These are phyloP conservation scores for Pristionchus maxplancki DNA, from an alignment of 2,888 invertebrate species.

Conservation along the genomic window DNA sequence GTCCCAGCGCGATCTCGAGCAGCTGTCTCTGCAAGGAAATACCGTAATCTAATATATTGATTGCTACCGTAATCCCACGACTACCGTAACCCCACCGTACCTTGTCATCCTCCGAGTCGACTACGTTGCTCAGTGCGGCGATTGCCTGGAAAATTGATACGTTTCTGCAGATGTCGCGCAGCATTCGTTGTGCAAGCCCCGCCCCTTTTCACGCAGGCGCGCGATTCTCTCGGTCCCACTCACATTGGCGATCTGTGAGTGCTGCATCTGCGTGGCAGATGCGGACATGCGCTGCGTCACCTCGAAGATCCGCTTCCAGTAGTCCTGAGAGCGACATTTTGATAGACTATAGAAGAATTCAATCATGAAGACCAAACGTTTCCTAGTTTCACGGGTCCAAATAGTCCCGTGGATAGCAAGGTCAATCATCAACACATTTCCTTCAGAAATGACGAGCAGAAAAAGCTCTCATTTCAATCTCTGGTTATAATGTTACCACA, in stretches of 20 bases:
- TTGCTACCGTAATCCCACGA: no score
- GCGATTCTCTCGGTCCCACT: not conserved
- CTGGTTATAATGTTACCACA: no score
- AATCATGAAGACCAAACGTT: not conserved
- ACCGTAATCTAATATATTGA: no score
- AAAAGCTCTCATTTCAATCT: no score
- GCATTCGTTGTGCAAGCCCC: not conserved
- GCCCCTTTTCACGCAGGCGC: constrained; percentile 11
- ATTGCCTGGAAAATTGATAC: not conserved
- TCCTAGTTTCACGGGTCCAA: no score
- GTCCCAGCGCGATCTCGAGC: constrained; percentile 47
- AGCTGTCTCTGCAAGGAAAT: constrained; percentile 35
- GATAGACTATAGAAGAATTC: not conserved
- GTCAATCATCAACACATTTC: no score
- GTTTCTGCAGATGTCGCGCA: not conserved
- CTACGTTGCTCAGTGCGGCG: constrained; percentile 48
- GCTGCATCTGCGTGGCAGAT: constrained; percentile 34
- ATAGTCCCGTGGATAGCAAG: no score
- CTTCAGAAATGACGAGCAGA: no score
- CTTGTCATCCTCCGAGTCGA: constrained; percentile 1
- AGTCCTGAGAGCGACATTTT: not conserved
- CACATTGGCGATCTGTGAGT: constrained; percentile 45
- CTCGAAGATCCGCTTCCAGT: constrained; percentile 44
- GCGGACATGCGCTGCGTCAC: constrained; percentile 10
- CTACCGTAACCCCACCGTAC: not conserved